Evolutionary conservation across 1,140 invertebrate genomes (phyloP).

Genomic region (Euura lappo): DNA sequence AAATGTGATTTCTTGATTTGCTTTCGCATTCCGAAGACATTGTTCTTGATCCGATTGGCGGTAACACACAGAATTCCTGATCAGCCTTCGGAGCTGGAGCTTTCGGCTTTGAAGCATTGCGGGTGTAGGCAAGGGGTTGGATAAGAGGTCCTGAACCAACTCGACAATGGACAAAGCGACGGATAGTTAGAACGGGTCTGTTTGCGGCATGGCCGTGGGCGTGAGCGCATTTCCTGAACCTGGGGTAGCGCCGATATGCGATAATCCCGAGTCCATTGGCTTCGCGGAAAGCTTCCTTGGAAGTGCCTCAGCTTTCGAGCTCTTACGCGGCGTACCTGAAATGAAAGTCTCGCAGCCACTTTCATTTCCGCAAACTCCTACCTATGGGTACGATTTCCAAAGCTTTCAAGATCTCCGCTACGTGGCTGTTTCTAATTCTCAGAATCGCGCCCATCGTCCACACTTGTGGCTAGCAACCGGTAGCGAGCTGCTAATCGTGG

Average conservation of each 20-base stretch:
- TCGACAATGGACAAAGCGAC: conserved; percentile 42
- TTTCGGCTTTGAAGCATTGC: neutral
- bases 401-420: neutral
- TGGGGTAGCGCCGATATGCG: neutral
- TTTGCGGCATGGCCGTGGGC: conserved; percentile 34
- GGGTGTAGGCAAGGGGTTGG: neutral
- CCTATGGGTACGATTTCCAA: neutral
- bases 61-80: neutral
- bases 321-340: neutral
- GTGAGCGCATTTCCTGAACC: conserved; percentile 8
- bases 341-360: neutral
- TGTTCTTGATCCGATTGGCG: too few species aligned
- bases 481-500: conserved; percentile 1
- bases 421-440: neutral
- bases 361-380: neutral
- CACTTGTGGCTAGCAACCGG: neutral
- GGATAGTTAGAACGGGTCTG: conserved; percentile 42
- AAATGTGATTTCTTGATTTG: too few species aligned
- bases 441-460: neutral
- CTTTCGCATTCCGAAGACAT: too few species aligned
- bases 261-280: neutral
- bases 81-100: neutral
- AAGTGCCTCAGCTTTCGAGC: conserved; percentile 4
- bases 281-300: neutral
- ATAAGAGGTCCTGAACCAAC: neutral